A percentile compares a stretch with the other conserved stretches of the same genome.
phyloP scores from a whole-genome alignment of 2,113 vertebrate species.

The Callionymus lyra region DNA sequence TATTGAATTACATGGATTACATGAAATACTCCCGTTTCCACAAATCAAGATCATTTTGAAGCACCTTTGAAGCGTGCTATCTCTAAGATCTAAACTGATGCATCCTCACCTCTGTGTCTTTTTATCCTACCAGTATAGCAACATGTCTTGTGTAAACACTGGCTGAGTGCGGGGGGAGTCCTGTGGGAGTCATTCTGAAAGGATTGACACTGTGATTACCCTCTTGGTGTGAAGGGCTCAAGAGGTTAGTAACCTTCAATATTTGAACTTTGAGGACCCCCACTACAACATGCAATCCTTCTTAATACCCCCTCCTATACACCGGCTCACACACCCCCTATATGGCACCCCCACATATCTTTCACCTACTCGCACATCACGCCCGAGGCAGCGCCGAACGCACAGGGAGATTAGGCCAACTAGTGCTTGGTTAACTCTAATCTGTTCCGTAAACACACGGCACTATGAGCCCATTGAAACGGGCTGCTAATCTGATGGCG shows the following conservation, averaged over 20 bases:
- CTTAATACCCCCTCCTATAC: constrained; percentile 43
- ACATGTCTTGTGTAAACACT: constrained; percentile 52
- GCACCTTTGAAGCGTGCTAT: too few relatives aligned
- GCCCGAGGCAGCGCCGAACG: constrained; percentile 34
- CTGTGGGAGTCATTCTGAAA: constrained; percentile 52
- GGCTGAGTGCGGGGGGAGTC: constrained; percentile 34
- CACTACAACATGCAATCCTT: constrained; percentile 25
- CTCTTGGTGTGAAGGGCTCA: constrained; percentile 53
- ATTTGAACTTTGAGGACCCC: constrained; percentile 57
- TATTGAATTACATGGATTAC: too few relatives aligned
- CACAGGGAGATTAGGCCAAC: constrained; percentile 47
- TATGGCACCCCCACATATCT: constrained; percentile 30
- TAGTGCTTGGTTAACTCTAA: constrained; percentile 52
- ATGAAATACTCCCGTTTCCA: too few relatives aligned
- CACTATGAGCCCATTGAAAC: constrained; percentile 42
- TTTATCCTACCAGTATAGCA: constrained; percentile 34
- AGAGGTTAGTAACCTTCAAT: constrained; percentile 60
- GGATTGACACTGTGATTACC: constrained; percentile 63
- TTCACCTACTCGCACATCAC: constrained; percentile 28
- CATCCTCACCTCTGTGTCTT: constrained; percentile 1
- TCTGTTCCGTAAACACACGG: constrained; percentile 63
- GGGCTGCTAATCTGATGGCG: constrained; percentile 10
- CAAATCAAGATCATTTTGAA: too few relatives aligned
- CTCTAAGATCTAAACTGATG: too few relatives aligned
- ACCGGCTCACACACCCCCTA: constrained; percentile 20